Conservation (phyloP, 2,113 vertebrate species). For the Macquaria australasica region DNA sequence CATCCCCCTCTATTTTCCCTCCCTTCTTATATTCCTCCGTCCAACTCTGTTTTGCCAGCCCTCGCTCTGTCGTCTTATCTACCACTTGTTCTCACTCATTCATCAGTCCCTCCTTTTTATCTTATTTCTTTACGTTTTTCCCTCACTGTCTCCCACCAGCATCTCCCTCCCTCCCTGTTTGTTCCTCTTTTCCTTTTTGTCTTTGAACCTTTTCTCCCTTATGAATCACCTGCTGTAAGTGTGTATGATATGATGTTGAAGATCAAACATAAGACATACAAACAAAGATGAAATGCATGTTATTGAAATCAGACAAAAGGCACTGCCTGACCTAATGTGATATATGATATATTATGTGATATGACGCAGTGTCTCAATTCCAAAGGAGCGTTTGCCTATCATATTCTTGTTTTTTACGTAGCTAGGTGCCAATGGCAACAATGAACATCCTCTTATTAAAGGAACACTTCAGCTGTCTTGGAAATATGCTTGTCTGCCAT, state of each 20-base stretch:
- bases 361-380: background rate
- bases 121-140: background rate
- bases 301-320: conserved; percentile 4
- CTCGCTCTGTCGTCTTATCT: background rate
- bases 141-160: background rate
- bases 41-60: background rate
- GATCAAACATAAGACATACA: background rate
- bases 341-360: background rate
- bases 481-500: background rate
- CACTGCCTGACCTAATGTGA: background rate
- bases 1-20: background rate
- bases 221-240: background rate
- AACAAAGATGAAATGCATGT: conserved; percentile 12
- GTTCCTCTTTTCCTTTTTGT: background rate
- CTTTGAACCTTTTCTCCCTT: background rate
- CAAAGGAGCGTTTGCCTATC: background rate
- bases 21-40: background rate
- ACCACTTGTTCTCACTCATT: background rate
- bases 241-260: background rate
- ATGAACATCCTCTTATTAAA: background rate
- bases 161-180: background rate
- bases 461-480: background rate
- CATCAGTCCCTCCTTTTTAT: background rate
- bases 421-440: background rate
- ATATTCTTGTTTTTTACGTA: background rate